Conservation (phyloP, 2,888 invertebrate genomes). For the Drosophila meridiana region DNA sequence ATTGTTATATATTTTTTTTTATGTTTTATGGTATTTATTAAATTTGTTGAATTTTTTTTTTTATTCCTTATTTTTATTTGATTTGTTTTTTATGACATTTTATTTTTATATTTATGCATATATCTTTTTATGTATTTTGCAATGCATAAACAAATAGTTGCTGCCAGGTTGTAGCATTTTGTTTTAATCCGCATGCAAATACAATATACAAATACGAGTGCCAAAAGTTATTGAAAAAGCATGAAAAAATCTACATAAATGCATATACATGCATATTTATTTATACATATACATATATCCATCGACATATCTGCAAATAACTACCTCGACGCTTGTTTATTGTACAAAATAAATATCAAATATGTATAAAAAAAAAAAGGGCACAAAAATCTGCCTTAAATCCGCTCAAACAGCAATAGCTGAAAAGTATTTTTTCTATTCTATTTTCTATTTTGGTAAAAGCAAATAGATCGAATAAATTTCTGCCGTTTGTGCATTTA, state of each 20-base stretch:
- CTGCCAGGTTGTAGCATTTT: conserved; percentile 10
- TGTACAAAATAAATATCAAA: conserved; percentile 30
- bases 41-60: neutral
- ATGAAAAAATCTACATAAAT: conserved; percentile 18
- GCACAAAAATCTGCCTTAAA: conserved; percentile 20
- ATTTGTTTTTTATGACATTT: neutral
- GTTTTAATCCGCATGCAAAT: conserved; percentile 17
- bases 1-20: neutral
- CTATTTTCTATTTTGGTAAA: neutral
- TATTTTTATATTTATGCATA: too few species aligned
- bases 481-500: conserved; percentile 4
- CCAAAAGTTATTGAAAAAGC: conserved; percentile 12
- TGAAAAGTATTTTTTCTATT: neutral
- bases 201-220: conserved; percentile 22
- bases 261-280: neutral
- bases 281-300: neutral
- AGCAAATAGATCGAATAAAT: conserved; percentile 9
- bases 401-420: conserved; percentile 17
- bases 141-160: conserved; percentile 28
- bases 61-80: neutral
- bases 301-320: conserved; percentile 21
- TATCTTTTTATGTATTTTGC: neutral
- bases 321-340: conserved; percentile 8
- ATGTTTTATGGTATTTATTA: neutral
- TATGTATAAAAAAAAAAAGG: neutral